These are phyloP conservation scores for Caenorhabditis virilis DNA, from an alignment of 2,888 invertebrate genomes.

Conservation along the genomic window DNA sequence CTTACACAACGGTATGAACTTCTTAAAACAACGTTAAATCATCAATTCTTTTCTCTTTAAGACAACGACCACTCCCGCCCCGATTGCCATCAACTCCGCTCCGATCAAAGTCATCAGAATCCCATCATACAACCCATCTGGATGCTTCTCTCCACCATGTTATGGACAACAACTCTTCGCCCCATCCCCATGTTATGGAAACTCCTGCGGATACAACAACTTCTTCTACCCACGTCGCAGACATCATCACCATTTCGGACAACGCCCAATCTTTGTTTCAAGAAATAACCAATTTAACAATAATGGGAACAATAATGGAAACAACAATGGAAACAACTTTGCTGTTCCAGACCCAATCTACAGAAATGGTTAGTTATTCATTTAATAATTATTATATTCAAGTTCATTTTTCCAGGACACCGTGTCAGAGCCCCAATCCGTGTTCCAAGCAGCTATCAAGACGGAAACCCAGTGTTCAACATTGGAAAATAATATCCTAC, in stretches of 20 bases:
- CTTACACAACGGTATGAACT: not conserved
- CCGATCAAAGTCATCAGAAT: constrained; percentile 28
- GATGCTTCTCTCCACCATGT: not conserved
- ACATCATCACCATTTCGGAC: not conserved
- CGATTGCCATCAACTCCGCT: constrained; percentile 7
- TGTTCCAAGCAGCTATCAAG: constrained; percentile 28
- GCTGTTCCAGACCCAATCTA: constrained; percentile 30
- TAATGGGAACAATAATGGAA: too few species aligned
- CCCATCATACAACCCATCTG: constrained; percentile 16
- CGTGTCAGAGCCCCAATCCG: constrained; percentile 24
- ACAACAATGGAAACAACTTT: constrained; percentile 13
- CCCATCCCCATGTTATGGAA: not conserved
- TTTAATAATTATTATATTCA: not conserved
- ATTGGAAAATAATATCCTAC: constrained; percentile 13
- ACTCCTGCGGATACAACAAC: not conserved
- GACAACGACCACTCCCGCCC: constrained; percentile 22
- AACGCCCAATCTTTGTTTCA: constrained; percentile 6
- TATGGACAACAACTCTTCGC: not conserved
- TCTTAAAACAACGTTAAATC: too few species aligned
- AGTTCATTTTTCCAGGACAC: constrained; percentile 2
- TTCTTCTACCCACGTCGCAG: not conserved
- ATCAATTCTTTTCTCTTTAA: not conserved
- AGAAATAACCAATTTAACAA: too few species aligned
- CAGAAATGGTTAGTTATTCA: constrained; percentile 8
- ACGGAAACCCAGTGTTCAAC: constrained; percentile 33